Conservation (phyloP, 2,797 vertebrate species). For the Petrocephalus schoutedeni region DNA sequence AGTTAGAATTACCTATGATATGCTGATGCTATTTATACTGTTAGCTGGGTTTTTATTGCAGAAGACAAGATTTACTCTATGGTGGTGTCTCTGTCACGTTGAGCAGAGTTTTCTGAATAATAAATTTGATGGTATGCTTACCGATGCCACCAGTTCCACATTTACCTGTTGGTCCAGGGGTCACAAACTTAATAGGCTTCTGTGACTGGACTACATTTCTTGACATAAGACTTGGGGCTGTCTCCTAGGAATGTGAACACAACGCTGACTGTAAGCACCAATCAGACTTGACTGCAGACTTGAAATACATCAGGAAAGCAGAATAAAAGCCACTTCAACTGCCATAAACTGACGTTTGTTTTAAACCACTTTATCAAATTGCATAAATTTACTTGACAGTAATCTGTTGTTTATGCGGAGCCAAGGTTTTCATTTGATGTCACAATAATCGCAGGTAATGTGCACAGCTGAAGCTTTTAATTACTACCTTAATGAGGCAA, state of each 20-base stretch:
- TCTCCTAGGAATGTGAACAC: slow-evolving; percentile 37
- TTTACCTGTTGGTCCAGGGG: slow-evolving; percentile 52
- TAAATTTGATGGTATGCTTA: background rate
- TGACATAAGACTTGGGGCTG: slow-evolving; percentile 36
- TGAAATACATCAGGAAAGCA: background rate
- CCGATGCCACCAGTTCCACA: background rate
- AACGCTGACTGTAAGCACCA: background rate
- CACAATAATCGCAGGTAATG: slow-evolving; percentile 38
- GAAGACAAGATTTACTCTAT: background rate
- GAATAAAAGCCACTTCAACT: background rate
- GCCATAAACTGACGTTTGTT: background rate
- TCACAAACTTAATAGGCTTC: slow-evolving; percentile 48
- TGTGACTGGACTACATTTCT: slow-evolving; percentile 44
- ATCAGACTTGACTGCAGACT: background rate
- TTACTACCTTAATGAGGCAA: slow-evolving; percentile 35
- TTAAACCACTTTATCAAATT: background rate
- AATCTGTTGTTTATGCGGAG: slow-evolving; percentile 5
- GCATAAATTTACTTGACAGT: background rate
- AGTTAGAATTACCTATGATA: background rate
- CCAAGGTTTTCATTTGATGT: slow-evolving; percentile 40
- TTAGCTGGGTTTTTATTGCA: background rate
- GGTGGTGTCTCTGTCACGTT: background rate
- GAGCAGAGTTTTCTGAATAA: background rate
- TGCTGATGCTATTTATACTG: background rate
- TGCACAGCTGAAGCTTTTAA: slow-evolving; percentile 31